Base-by-base conservation (phyloP, 2,797 vertebrate genomes). In the Nyctibius grandis region DNA sequence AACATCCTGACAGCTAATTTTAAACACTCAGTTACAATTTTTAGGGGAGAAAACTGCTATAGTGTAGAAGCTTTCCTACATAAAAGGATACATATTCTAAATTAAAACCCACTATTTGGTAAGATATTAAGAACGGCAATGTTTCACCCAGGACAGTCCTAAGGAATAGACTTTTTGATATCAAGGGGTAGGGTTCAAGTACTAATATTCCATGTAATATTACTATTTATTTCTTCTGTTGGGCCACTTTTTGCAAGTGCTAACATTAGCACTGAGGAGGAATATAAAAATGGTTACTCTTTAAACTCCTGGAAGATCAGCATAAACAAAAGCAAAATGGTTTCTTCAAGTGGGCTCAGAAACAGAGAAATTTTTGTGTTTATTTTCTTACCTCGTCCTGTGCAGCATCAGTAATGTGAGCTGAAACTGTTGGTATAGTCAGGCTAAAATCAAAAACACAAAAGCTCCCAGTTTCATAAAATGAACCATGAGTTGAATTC, bases 141-240 rank as follows among this genome's bases (percentile, higher is more conserved):
- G 16, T 51, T 88, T 54, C 44, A 78, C 48, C 28, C 54, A 73
- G 47, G 90, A 77, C n/a, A 54, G 45, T 91, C 91, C 83, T 67
- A 53, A 76, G 69, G 75, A 95, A 64, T 53, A 92, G 10, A 4
- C 12, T 47, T 48, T 88, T 72, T 83, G 31, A 44, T 78, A 75
- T 77, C 33, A 92, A 78, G 34, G n/a, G 28, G 19, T 45, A 79
- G 25, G 16, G 18, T 44, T 94, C 65, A 86, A 85, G 15, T 89
- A 61, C 18, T 94, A 85, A 56, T 83, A 69, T 70, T 80, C 67
- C 38, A 68, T 16, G 7, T 82, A 59, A 80, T 68, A 36, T 34
- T 89, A 74, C 36, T 72, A 38, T 65, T 73, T 90, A 85, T 85
- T 95, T 96, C 75, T 95, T 42, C 42, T 88, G 19, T 93, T 91